Evolutionary conservation across 2,113 vertebrate species (phyloP), one percentile per base, ranked within the genome.

Genomic region (Dipodomys merriami): DNA sequence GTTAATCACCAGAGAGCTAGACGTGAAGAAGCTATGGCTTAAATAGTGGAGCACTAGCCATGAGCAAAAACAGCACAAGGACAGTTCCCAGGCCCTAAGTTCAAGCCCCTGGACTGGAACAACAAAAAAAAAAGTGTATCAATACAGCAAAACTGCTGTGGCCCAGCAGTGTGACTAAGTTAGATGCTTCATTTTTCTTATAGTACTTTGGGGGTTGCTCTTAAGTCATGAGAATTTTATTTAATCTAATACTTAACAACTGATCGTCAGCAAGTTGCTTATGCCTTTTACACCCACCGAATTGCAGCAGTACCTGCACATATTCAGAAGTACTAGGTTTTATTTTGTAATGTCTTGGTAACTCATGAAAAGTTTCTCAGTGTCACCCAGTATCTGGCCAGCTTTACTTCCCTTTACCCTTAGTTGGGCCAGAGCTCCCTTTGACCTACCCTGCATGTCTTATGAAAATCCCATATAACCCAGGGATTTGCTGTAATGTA

Each of bases 311-410:
- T 81, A 73, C 29, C 46, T 86, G 16, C 62, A 44, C 57, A 86
- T 18, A 83, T 57, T 71, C 20, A 23, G 44, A 65, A 25, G 22
- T 19, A 27, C 13, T 72, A 46, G 33, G 49, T 29, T 0, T n/a
- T 86, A 49, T 86, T 39, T 53, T 23, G 16, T 86, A 44, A 79
- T 71, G 27, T 90, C 53, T 85, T 44, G 46, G 23, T 71, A 79
- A 81, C 19, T 46, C 35, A 27, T 27, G 46, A 53, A 78, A 74
- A 79, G 15, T 44, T 79, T 10, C 13, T 8, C 53, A 87, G 91
- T 60, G 88, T 25, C 13, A 65, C 39, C 39, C 53, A 77, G 20
- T 53, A 39, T 67, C 44, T 69, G 71, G 49, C 4, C 49, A 67
- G 15, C 88, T 69, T 91, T 64, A 9, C 49, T 78, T 44, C 49